Evolutionary conservation across 2,797 vertebrate genomes (phyloP).

Genomic region (Orestias chungarensis): DNA sequence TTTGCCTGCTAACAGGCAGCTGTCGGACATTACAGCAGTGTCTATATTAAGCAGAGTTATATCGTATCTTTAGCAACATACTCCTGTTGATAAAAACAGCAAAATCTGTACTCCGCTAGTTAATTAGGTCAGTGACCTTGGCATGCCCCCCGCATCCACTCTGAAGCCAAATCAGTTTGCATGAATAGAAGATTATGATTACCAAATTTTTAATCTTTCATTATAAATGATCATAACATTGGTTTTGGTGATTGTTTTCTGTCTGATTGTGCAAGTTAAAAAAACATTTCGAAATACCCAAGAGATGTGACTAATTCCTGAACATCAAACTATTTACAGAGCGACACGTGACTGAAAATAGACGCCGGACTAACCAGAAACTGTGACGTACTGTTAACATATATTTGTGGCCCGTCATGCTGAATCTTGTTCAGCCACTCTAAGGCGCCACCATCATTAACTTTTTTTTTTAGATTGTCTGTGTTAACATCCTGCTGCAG

Average conservation of each 20-base stretch:
- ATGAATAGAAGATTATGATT: not conserved
- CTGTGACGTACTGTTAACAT: not conserved
- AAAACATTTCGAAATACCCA: not conserved
- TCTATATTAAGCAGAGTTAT: slow-evolving; percentile 4
- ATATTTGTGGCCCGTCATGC: not conserved
- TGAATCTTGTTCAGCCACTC: not conserved
- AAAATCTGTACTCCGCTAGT: slow-evolving; percentile 10
- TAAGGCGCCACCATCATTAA: not conserved
- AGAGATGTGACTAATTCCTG: not conserved
- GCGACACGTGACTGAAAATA: not conserved
- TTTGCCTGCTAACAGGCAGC: slow-evolving; percentile 7
- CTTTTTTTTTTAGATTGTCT: not conserved
- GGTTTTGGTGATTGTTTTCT: not conserved
- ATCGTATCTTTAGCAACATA: slow-evolving; percentile 7
- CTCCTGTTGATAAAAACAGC: not conserved
- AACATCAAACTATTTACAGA: not conserved
- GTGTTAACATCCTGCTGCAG: not conserved
- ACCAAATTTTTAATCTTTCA: not conserved
- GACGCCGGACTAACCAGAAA: not conserved
- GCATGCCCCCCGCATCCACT: not conserved
- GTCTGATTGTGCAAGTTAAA: not conserved
- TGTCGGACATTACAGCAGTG: slow-evolving; percentile 18
- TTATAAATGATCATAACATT: not conserved
- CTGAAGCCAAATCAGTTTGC: not conserved
- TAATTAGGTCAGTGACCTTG: slow-evolving; percentile 17